Conservation (phyloP, 1,140 invertebrate genomes). For the Aricia agestis region DNA sequence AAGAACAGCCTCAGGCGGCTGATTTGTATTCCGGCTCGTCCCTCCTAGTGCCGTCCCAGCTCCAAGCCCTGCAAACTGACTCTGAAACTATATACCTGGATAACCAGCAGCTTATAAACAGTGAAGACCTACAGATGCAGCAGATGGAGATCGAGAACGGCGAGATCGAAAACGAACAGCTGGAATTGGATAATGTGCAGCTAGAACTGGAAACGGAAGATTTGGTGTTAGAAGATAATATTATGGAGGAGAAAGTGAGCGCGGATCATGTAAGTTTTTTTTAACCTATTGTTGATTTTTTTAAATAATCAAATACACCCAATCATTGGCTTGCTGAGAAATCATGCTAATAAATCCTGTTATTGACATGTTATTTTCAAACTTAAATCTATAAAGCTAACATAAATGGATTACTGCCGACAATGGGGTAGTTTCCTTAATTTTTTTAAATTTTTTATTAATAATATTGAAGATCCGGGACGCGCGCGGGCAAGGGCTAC, state of each 20-base stretch:
- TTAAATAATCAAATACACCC: too few relatives aligned
- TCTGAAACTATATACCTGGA: not conserved
- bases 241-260: slow-evolving; percentile 17
- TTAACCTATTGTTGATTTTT: too few relatives aligned
- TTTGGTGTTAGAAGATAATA: not conserved
- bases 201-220: slow-evolving; percentile 9
- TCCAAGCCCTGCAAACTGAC: slow-evolving; percentile 13
- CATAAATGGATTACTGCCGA: too few relatives aligned
- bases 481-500: slow-evolving; percentile 81
- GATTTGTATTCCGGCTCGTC: slow-evolving; percentile 41
- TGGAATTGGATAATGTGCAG: slow-evolving; percentile 26
- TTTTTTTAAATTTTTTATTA: not conserved
- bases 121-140: not conserved
- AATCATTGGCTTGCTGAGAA: too few relatives aligned
- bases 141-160: slow-evolving; percentile 24
- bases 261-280: slow-evolving; percentile 20
- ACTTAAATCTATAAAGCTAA: too few relatives aligned
- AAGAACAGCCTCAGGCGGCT: slow-evolving; percentile 34
- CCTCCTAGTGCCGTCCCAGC: slow-evolving; percentile 35
- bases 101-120: not conserved
- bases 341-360: too few relatives aligned
- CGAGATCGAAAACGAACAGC: slow-evolving; percentile 22
- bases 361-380: too few relatives aligned
- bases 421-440: too few relatives aligned
- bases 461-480: slow-evolving; percentile 76